Conservation (phyloP, 2,888 invertebrate species). For the Schizaphis graminum region DNA sequence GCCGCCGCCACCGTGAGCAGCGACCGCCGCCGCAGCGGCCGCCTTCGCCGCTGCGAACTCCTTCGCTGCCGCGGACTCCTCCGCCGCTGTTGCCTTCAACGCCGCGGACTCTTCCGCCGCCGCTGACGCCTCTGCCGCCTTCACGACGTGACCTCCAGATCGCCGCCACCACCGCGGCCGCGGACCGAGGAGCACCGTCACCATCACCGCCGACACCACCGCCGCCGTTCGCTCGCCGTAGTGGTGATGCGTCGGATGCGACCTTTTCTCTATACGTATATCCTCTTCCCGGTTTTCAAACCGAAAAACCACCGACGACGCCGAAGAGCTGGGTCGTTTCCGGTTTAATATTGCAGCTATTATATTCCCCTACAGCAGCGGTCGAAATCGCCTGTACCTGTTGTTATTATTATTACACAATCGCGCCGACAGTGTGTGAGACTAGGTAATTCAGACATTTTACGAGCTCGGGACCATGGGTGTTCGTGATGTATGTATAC, state of each 20-base stretch:
- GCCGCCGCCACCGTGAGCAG: constrained; percentile 50
- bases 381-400: neutral
- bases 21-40: constrained; percentile 37
- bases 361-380: neutral
- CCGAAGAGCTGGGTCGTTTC: neutral
- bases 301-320: neutral
- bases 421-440: neutral
- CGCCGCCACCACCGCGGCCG: constrained; percentile 39
- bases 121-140: neutral
- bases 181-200: constrained; percentile 7
- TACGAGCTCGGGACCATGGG: neutral
- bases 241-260: constrained; percentile 38
- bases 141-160: constrained; percentile 36
- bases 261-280: neutral
- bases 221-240: constrained; percentile 13
- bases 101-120: neutral
- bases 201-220: constrained; percentile 34
- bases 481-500: neutral
- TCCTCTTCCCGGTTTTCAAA: neutral
- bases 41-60: neutral
- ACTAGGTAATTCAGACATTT: neutral
- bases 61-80: neutral
- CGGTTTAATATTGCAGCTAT: neutral
- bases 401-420: neutral
- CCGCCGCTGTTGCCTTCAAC: neutral